phyloP scores from a whole-genome alignment of 2,888 invertebrate genomes.

The Amiota minor region DNA sequence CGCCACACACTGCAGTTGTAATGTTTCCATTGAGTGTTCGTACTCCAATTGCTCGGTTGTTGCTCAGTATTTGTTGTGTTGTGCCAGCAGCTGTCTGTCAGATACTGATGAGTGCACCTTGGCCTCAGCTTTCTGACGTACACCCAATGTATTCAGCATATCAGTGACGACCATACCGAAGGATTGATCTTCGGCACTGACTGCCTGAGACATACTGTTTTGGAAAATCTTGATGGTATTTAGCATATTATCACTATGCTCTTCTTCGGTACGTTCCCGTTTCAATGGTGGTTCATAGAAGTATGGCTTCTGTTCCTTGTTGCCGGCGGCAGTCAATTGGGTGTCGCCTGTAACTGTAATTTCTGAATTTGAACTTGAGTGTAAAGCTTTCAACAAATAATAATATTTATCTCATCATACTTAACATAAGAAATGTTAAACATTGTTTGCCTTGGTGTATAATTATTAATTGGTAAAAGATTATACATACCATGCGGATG shows the following conservation, averaged over 20 bases:
- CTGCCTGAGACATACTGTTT: slow-evolving; percentile 67
- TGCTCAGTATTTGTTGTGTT: slow-evolving; percentile 69
- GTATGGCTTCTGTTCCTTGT: slow-evolving; percentile 68
- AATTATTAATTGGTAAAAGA: too few relatives aligned
- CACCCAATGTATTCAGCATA: slow-evolving; percentile 69
- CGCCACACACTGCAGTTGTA: too few relatives aligned
- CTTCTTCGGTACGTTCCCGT: slow-evolving; percentile 67
- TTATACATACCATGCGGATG: slow-evolving; percentile 67
- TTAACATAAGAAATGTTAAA: slow-evolving; percentile 11
- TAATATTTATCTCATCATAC: slow-evolving; percentile 24
- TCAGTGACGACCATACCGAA: slow-evolving; percentile 70
- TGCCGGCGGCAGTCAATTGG: slow-evolving; percentile 64
- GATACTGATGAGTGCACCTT: slow-evolving; percentile 70
- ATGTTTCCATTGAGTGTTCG: neutral
- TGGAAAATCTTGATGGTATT: slow-evolving; percentile 71
- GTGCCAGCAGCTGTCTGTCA: slow-evolving; percentile 69
- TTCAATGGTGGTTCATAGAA: slow-evolving; percentile 69
- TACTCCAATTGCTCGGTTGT: slow-evolving; percentile 19
- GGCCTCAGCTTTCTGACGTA: slow-evolving; percentile 70
- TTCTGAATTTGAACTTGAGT: slow-evolving; percentile 54
- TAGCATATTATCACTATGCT: slow-evolving; percentile 70
- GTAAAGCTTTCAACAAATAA: slow-evolving; percentile 36
- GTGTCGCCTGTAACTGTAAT: slow-evolving; percentile 70
- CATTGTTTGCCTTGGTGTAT: neutral
- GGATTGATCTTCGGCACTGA: slow-evolving; percentile 70